Evolutionary conservation across 2,113 vertebrate species (phyloP).

Genomic region (Elaphurus davidianus): DNA sequence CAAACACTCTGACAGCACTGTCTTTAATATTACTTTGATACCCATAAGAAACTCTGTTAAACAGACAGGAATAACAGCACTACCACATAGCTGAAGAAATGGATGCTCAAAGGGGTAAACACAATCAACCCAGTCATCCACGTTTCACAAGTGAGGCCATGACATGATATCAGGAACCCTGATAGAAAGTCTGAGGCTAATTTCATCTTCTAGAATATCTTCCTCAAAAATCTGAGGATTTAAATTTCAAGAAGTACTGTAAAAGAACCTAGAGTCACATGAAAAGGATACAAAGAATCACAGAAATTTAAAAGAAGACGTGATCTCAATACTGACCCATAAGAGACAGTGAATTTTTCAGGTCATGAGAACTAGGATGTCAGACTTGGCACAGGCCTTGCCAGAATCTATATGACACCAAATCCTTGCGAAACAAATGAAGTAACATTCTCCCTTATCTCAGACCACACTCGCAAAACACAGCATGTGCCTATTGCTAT

Average conservation of each 20-base stretch:
- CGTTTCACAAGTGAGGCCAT: constrained; percentile 26
- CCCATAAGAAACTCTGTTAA: neutral
- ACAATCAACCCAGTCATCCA: neutral
- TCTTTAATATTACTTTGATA: constrained; percentile 35
- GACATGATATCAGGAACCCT: constrained; percentile 9
- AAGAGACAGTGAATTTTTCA: neutral
- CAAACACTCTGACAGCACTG: neutral
- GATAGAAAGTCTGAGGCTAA: neutral
- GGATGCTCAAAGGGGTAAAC: neutral
- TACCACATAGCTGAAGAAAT: neutral
- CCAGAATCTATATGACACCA: neutral
- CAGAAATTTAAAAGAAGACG: neutral
- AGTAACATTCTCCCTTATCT: neutral
- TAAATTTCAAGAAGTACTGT: constrained; percentile 7
- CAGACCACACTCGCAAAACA: neutral
- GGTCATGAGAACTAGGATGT: neutral
- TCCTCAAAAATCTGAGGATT: constrained; percentile 11
- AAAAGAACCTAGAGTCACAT: neutral
- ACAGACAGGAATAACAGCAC: neutral
- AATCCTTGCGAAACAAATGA: neutral
- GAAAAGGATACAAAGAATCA: neutral
- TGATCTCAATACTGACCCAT: neutral
- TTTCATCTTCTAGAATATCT: neutral
- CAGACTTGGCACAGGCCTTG: neutral
- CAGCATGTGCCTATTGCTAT: neutral